These are phyloP conservation scores for Cantharis rustica DNA, from an alignment of 2,888 invertebrate genomes.

Conservation along the genomic window DNA sequence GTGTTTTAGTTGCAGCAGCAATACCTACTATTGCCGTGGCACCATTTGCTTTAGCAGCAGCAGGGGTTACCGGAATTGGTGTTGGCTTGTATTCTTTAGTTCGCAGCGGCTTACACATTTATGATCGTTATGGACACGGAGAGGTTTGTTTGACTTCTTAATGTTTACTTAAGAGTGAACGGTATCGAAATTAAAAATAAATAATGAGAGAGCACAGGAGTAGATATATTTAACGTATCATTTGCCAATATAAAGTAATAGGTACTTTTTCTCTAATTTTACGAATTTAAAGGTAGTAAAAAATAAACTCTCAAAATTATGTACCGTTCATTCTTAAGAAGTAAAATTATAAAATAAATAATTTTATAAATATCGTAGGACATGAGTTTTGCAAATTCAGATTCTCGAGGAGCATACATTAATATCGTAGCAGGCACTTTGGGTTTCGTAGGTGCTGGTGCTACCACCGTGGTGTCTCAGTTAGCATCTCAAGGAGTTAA, in stretches of 20 bases:
- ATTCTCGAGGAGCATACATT: conserved; percentile 65
- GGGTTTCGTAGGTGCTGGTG: conserved; percentile 23
- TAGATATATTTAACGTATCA: no score
- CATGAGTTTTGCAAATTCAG: conserved; percentile 59
- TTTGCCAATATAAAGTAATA: no score
- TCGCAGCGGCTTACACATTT: conserved; percentile 58
- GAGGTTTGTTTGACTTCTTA: conserved; percentile 52
- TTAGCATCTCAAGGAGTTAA: conserved; percentile 52
- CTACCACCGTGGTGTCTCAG: conserved; percentile 30
- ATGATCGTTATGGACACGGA: conserved; percentile 59
- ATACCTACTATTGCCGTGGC: conserved; percentile 60
- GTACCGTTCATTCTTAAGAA: no score
- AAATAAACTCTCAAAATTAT: no score
- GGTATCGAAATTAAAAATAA: no score
- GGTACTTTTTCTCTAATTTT: no score
- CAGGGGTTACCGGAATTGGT: conserved; percentile 41
- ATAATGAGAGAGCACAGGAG: no score
- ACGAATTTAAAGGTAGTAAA: no score
- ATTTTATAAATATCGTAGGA: conserved; percentile 44
- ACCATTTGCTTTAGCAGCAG: conserved; percentile 56
- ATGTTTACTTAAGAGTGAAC: not conserved
- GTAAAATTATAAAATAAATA: not conserved
- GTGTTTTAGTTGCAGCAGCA: conserved; percentile 59
- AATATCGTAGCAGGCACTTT: conserved; percentile 59
- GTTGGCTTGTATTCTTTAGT: conserved; percentile 60